Evolutionary conservation across 2,888 invertebrate species (phyloP).

Genomic region (Automeris io): DNA sequence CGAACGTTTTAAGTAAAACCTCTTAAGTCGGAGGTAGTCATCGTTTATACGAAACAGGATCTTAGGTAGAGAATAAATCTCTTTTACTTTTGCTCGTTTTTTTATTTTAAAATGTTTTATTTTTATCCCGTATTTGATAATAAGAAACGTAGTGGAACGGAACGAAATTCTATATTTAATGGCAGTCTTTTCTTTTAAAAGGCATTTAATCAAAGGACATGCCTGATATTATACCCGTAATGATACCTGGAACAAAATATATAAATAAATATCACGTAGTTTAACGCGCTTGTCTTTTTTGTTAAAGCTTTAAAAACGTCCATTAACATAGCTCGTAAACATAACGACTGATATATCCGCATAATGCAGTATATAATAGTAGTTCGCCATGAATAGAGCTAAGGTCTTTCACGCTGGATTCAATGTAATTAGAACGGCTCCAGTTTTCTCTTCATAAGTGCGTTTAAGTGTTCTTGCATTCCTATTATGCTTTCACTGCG

Average conservation of each 20-base stretch:
- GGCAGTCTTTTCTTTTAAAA: too few relatives aligned
- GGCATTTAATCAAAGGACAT: too few relatives aligned
- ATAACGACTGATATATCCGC: slow-evolving; percentile 18
- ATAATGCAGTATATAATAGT: slow-evolving; percentile 25
- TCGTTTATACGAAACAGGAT: slow-evolving; percentile 23
- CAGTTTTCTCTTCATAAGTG: slow-evolving; percentile 57
- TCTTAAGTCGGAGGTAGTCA: slow-evolving; percentile 21
- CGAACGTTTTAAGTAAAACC: slow-evolving; percentile 22
- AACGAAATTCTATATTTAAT: too few relatives aligned
- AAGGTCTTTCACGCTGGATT: slow-evolving; percentile 55
- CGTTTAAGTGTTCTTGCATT: slow-evolving; percentile 45
- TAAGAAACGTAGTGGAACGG: too few relatives aligned
- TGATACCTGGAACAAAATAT: too few relatives aligned
- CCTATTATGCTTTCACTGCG: slow-evolving; percentile 33
- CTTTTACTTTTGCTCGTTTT: slow-evolving; percentile 16
- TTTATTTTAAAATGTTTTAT: too few relatives aligned
- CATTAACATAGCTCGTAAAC: slow-evolving; percentile 27
- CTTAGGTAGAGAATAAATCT: slow-evolving; percentile 19
- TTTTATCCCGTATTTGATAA: too few relatives aligned
- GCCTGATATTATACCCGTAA: too few relatives aligned
- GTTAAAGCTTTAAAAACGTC: slow-evolving; percentile 18
- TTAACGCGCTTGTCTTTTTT: neutral
- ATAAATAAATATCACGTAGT: too few relatives aligned
- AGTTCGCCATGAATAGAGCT: slow-evolving; percentile 46
- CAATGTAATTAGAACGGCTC: slow-evolving; percentile 66